A percentile compares a stretch with the other conserved stretches of the same genome.
phyloP scores from a whole-genome alignment of 2,797 vertebrate genomes.

The Brachyrhaphis roseni region DNA sequence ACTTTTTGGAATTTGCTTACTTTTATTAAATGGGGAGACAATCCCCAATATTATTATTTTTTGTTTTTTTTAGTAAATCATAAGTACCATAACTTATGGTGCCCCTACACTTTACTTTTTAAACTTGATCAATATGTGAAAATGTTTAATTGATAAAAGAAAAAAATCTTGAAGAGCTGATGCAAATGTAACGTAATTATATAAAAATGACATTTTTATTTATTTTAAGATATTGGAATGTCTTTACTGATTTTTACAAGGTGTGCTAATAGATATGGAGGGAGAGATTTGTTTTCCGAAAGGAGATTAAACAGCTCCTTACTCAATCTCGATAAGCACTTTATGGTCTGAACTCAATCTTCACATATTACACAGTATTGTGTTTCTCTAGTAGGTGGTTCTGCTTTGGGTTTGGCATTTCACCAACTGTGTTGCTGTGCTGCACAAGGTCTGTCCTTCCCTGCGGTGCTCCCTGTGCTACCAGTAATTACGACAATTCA shows the following conservation, averaged over 20 bases:
- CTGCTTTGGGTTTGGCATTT: constrained; percentile 63
- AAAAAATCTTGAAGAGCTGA: background rate
- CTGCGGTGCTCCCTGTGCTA: constrained; percentile 46
- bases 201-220: background rate
- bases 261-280: background rate
- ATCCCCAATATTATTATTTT: too few relatives aligned
- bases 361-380: constrained; percentile 62
- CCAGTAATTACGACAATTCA: constrained; percentile 74
- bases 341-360: constrained; percentile 23
- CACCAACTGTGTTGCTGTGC: constrained; percentile 40
- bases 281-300: background rate
- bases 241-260: background rate
- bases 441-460: constrained; percentile 42
- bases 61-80: background rate
- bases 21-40: background rate
- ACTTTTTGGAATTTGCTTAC: background rate
- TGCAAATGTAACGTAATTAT: background rate
- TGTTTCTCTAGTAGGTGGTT: constrained; percentile 73
- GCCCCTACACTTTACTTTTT: background rate
- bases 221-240: background rate
- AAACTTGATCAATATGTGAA: background rate
- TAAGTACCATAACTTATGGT: background rate
- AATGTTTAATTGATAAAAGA: background rate
- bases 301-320: constrained; percentile 10
- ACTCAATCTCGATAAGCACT: constrained; percentile 11